Base-by-base conservation (phyloP, 2,888 invertebrate species). In the Ischnus inquisitorius region DNA sequence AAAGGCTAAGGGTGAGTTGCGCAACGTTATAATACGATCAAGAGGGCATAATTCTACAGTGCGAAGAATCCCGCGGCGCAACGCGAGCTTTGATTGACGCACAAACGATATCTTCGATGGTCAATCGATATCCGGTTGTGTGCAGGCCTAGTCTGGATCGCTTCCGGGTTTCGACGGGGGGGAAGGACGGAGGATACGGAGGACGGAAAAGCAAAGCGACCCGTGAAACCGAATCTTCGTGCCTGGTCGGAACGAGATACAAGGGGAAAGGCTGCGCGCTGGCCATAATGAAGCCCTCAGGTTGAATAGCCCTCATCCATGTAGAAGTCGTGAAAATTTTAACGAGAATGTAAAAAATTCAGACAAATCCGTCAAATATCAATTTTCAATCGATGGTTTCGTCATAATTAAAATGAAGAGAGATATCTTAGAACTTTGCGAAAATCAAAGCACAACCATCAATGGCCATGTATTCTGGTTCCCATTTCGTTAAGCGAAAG, bases 101-200 rank as follows among this genome's bases (percentile, higher is more conserved):
- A 86, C 80, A 87, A 87, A 87, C 86, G 85, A 87, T 87, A 88
- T 89, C 87, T 88, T 57, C 69, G 87, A 83, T 85, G 87, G 87
- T 88, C 88, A 89, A 88, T 88, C 88, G 87, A 88, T 88, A 88
- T 88, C 87, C 87, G 87, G 87, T 88, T 60, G 72, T 65, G 82
- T 82, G 78, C 80, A 83, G 57, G 82, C 82, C 67, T 41, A 76
- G 84, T 84, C 86, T 86, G 78, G 82, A 83, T 87, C 71, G 71
- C 83, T 87, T 88, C 87, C 87, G 83, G 85, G 81, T 85, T 76
- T 76, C 67, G 71, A 78, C 34, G 78, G 28, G 74, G 10, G 34
- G 62, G 19, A n/a, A 16, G 28, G 74, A 4, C 22, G 62, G 19
- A n/a, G 14, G 60, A 39, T 25, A 62, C 51, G 43, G 34, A 78